These are phyloP conservation scores for Pluvialis apricaria DNA, from an alignment of 2,113 vertebrate genomes.

Conservation along the genomic window DNA sequence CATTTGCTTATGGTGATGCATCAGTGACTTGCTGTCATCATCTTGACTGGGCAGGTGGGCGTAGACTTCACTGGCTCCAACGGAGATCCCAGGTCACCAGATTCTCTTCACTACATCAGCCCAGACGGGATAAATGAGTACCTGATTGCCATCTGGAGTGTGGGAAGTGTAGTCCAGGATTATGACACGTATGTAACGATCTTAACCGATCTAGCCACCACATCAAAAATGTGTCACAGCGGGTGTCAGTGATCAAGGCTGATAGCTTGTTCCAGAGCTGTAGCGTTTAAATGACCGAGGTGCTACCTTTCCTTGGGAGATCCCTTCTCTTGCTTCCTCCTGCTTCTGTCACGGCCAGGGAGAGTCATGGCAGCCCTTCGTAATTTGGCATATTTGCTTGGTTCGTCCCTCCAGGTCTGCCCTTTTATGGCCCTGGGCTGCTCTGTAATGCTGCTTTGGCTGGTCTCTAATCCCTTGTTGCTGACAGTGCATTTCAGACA, in stretches of 20 bases:
- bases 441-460: neutral
- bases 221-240: neutral
- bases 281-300: neutral
- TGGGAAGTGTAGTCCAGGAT: slow-evolving; percentile 91
- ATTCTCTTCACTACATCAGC: slow-evolving; percentile 91
- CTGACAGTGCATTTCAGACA: neutral
- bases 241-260: neutral
- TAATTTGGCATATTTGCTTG: neutral
- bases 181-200: slow-evolving; percentile 82
- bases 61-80: slow-evolving; percentile 95
- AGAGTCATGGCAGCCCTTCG: neutral
- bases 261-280: neutral
- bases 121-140: slow-evolving; percentile 89
- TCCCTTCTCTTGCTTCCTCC: neutral
- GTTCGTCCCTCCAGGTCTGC: neutral
- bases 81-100: slow-evolving; percentile 86
- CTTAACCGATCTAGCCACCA: neutral
- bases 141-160: slow-evolving; percentile 88
- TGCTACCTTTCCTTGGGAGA: neutral
- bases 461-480: neutral
- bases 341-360: neutral
- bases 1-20: neutral
- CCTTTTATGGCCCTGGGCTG: neutral
- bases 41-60: slow-evolving; percentile 79
- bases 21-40: neutral